A percentile compares a stretch with the other conserved stretches of the same genome.
Conservation (phyloP, 2,888 invertebrate genomes). For the Euzophera pinguis region DNA sequence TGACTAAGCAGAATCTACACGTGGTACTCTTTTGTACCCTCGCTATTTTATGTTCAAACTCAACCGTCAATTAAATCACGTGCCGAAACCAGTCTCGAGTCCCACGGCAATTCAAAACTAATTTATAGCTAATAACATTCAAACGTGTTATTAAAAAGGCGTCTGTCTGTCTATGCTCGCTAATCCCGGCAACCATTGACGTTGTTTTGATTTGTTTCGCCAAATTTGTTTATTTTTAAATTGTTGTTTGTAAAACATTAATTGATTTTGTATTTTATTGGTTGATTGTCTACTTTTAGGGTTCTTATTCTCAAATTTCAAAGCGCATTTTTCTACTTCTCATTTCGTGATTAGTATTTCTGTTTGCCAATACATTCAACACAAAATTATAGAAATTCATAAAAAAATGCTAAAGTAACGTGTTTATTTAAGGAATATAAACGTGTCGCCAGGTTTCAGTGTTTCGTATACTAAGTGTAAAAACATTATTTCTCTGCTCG, state of each 20-base stretch:
- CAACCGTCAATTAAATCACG: conserved; percentile 3
- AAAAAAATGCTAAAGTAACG: no score
- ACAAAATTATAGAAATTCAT: no score
- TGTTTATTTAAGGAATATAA: no score
- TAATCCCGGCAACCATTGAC: not conserved
- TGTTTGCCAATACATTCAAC: no score
- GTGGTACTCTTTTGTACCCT: not conserved
- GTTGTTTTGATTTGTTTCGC: not conserved
- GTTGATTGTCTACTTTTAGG: no score
- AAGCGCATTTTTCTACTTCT: no score
- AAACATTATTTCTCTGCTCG: no score
- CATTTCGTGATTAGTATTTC: no score
- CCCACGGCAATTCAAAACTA: conserved; percentile 4
- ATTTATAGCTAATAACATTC: conserved; percentile 5
- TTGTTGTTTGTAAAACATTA: not conserved
- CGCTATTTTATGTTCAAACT: not conserved
- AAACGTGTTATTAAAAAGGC: conserved; percentile 4
- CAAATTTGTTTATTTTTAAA: not conserved
- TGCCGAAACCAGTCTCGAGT: conserved; percentile 1
- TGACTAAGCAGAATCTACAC: not conserved
- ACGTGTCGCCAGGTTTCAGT: no score
- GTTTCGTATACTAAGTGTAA: no score
- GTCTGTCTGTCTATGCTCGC: conserved; percentile 1
- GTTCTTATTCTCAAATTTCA: no score
- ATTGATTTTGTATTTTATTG: no score